Evolutionary conservation across 2,888 invertebrate species (phyloP).

Genomic region (Thymelicus sylvestris): DNA sequence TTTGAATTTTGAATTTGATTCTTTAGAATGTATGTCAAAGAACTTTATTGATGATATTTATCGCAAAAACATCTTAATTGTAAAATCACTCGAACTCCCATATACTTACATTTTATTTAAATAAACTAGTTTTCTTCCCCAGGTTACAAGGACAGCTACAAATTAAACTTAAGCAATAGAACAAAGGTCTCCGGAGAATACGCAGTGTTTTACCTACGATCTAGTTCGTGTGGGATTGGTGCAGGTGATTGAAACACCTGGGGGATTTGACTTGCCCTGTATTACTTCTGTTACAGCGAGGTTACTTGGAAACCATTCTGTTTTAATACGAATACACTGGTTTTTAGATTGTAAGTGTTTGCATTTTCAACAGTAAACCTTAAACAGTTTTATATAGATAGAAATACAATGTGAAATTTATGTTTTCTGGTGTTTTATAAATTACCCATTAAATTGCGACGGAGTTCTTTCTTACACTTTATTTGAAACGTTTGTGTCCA

Average conservation of each 20-base stretch:
- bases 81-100: neutral
- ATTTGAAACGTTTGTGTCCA: neutral
- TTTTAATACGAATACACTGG: neutral
- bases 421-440: too few species aligned
- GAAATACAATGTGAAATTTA: too few species aligned
- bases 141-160: constrained; percentile 26
- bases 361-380: too few species aligned
- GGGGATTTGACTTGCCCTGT: constrained; percentile 5
- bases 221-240: constrained; percentile 9
- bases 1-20: too few species aligned
- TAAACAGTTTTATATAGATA: too few species aligned
- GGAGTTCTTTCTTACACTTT: neutral
- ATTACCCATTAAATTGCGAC: neutral
- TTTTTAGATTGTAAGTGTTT: too few species aligned
- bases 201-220: constrained; percentile 29
- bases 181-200: constrained; percentile 22
- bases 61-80: too few species aligned
- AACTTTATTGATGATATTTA: too few species aligned
- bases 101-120: neutral
- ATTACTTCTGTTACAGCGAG: neutral
- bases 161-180: constrained; percentile 34
- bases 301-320: neutral
- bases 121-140: neutral
- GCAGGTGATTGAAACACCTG: constrained; percentile 9
- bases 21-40: too few species aligned